Base-by-base conservation (phyloP, 2,888 invertebrate species). In the Panopea generosa region DNA sequence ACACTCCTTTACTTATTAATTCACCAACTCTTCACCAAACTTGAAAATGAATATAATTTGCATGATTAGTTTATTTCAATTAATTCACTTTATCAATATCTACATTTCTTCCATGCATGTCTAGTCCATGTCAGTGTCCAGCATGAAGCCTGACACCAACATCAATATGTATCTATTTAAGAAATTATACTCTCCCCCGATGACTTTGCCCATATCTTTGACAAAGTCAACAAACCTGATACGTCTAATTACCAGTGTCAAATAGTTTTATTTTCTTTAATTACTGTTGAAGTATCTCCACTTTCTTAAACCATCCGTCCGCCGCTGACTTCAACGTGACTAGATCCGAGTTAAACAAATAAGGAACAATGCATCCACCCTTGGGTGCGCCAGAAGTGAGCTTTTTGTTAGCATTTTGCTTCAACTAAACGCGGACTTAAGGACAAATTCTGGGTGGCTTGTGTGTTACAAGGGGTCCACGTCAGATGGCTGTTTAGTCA, bases 211-310 rank as follows among this genome's bases (percentile, higher is more conserved):
- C 3, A 7, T 24, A 24, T 26, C 26, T 26, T 52, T 52, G 52
- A 20, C 52, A 20, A 22, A 6, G 20, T 18, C 9, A 52, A 52
- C 52, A 52, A 52, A 52, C 16, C 52, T 26, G 52, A 52, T 52
- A 20, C 9, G 24, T 26, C 52, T 52, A 52, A 52, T 71, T 71
- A 71, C 53, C 43, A 38, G 55, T 57, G 75, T 75, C 75, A 75
- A 69, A 63, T 75, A 59, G 59, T 56, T 75, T 69, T 69, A 69
- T 75, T 75, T 75, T 75, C 75, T 69, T 75, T 75, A 75, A 75
- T 75, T 75, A 75, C 65, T 55, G 65, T 55, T 75, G 52, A 60
- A 75, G 75, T 75, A 53, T 63, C 65, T 75, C 65, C 40, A 45
- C 45, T 75, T 75, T 75, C 75, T 60, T 55, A 50, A 75, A 69